Evolutionary conservation across 2,797 vertebrate species (phyloP).

Genomic region (Bufotes viridis): DNA sequence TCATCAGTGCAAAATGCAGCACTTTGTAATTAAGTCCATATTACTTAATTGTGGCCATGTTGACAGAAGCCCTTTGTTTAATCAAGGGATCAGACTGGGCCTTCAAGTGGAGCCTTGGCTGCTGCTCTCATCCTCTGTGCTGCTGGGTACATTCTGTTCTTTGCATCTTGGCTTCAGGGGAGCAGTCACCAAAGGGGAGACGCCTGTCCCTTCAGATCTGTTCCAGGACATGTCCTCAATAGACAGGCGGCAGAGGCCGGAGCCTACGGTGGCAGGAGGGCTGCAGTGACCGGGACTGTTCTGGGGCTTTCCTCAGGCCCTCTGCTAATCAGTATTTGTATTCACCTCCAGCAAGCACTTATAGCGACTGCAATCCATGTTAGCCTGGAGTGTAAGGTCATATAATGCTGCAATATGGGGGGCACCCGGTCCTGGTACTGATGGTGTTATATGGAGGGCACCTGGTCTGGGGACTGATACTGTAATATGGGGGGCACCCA

Average conservation of each 20-base stretch:
- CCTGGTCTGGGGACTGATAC: no score
- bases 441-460: no score
- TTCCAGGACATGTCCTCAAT: background rate
- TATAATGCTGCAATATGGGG: background rate
- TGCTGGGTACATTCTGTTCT: background rate
- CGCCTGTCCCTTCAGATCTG: background rate
- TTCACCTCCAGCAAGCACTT: no score
- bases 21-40: slow-evolving; percentile 83
- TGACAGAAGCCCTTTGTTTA: slow-evolving; percentile 79
- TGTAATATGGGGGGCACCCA: no score
- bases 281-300: no score
- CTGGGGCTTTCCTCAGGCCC: background rate
- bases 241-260: background rate
- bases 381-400: background rate
- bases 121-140: slow-evolving; percentile 60
- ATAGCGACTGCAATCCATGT: no score
- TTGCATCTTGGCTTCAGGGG: background rate
- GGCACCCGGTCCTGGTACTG: no score
- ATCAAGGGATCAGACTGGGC: slow-evolving; percentile 72
- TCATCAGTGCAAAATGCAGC: slow-evolving; percentile 79
- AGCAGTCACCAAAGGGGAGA: background rate
- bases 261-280: background rate
- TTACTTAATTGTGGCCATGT: slow-evolving; percentile 81
- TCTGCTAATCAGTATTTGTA: no score
- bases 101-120: slow-evolving; percentile 1